These are phyloP conservation scores for Henricia sp. DNA, from an alignment of 53 echinoderm and acorn worm genomes.

Conservation along the genomic window DNA sequence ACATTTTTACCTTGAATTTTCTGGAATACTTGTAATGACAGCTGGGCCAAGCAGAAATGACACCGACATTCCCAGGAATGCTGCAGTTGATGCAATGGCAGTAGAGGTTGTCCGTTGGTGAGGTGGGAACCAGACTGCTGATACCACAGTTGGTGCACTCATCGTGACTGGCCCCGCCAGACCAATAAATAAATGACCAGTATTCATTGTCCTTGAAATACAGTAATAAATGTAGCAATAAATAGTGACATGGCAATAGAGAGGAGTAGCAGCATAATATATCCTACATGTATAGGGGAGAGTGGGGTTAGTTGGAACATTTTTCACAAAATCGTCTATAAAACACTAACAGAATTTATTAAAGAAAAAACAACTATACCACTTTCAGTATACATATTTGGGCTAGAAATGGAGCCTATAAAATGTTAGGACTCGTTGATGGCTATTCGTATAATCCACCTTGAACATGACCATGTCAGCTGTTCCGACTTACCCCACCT, in stretches of 20 bases:
- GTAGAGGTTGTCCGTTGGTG: constrained; percentile 86
- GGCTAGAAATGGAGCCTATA: too few relatives aligned
- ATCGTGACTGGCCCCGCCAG: constrained; percentile 79
- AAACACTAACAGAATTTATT: too few relatives aligned
- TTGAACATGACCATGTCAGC: too few relatives aligned
- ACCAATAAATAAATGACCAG: constrained; percentile 86
- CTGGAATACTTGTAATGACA: constrained; percentile 61
- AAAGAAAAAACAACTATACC: too few relatives aligned
- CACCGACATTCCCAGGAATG: constrained; percentile 70
- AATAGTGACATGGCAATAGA: not conserved
- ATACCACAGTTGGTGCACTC: constrained; percentile 76
- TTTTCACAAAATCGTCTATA: too few relatives aligned
- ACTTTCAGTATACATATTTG: too few relatives aligned
- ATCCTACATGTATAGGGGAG: too few relatives aligned
- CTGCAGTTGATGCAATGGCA: constrained; percentile 69
- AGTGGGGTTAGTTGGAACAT: too few relatives aligned
- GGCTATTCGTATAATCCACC: too few relatives aligned
- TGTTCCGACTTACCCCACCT: too few relatives aligned
- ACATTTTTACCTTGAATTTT: constrained; percentile 24
- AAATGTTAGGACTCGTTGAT: too few relatives aligned
- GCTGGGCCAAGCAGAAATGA: constrained; percentile 81
- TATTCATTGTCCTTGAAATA: constrained; percentile 79
- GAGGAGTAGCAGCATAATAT: too few relatives aligned
- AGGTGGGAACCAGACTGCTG: constrained; percentile 90
- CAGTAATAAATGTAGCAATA: not conserved